phyloP scores from a whole-genome alignment of 2,888 invertebrate species.

The Mechanitis mazaeus region DNA sequence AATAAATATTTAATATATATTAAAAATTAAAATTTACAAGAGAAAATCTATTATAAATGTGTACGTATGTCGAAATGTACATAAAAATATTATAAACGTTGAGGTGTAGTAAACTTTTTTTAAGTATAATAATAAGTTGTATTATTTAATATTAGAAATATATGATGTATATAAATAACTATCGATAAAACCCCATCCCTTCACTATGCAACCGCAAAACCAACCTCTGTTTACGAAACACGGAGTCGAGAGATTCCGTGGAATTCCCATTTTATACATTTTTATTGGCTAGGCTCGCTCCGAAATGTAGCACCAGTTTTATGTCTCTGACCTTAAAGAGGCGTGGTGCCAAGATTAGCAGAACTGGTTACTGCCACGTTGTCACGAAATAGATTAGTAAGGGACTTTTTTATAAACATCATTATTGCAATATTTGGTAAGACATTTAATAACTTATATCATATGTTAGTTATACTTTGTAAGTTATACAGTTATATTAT shows the following conservation, averaged over 20 bases:
- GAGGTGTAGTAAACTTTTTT: too few species aligned
- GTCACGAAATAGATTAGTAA: slow-evolving; percentile 6
- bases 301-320: slow-evolving; percentile 16
- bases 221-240: slow-evolving; percentile 9
- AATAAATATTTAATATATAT: too few species aligned
- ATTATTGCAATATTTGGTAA: too few species aligned
- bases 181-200: neutral
- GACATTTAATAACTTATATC: too few species aligned
- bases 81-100: too few species aligned
- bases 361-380: neutral
- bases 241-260: neutral
- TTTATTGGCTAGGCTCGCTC: slow-evolving; percentile 38
- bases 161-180: neutral
- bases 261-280: slow-evolving; percentile 40
- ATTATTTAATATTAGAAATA: too few species aligned
- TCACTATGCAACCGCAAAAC: neutral
- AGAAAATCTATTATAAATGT: too few species aligned
- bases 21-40: too few species aligned
- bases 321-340: slow-evolving; percentile 18
- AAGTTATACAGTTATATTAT: too few species aligned
- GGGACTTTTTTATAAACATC: neutral
- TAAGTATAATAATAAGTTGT: too few species aligned
- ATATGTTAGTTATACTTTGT: too few species aligned
- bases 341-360: slow-evolving; percentile 18
- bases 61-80: too few species aligned